These are phyloP conservation scores for Chamaetylas fuelleborni DNA, from an alignment of 2,113 vertebrate genomes.

Conservation along the genomic window DNA sequence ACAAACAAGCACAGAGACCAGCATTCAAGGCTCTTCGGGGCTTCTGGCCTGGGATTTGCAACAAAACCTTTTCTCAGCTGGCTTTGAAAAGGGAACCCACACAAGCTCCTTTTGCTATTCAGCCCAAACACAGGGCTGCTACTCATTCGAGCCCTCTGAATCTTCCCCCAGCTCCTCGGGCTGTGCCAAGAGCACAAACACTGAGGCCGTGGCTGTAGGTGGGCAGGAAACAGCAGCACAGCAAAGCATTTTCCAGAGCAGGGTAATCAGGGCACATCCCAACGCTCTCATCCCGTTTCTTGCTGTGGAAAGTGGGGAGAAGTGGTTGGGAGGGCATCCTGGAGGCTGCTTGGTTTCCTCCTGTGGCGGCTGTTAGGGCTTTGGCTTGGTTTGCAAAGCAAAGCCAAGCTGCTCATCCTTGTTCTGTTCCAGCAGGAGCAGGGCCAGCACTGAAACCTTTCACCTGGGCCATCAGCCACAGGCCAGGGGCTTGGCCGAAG, in stretches of 20 bases:
- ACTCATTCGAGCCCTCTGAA: background rate
- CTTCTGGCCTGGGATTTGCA: background rate
- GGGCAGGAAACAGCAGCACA: background rate
- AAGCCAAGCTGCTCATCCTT: background rate
- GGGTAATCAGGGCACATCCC: background rate
- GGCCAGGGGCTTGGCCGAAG: background rate
- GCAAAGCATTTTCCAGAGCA: background rate
- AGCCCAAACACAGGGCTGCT: constrained; percentile 51
- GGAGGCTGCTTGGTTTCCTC: background rate
- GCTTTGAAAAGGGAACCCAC: constrained; percentile 58
- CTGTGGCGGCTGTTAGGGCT: background rate
- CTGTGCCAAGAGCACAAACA: constrained; percentile 34
- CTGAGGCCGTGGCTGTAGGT: constrained; percentile 13
- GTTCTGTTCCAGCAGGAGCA: background rate
- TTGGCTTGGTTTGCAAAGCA: background rate
- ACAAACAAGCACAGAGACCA: constrained; percentile 17
- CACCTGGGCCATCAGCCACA: accelerated
- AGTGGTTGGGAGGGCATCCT: background rate
- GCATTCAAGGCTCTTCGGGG: background rate
- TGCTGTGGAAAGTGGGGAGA: background rate
- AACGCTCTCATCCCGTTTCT: background rate
- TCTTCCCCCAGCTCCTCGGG: background rate
- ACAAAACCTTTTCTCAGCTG: constrained; percentile 39
- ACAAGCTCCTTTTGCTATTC: constrained; percentile 52
- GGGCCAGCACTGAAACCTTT: background rate